Percentiles rank a stretch among this genome's conserved stretches.
These are phyloP conservation scores for Drosophila nigricruria DNA, from an alignment of 2,888 invertebrate species.

Conservation along the genomic window DNA sequence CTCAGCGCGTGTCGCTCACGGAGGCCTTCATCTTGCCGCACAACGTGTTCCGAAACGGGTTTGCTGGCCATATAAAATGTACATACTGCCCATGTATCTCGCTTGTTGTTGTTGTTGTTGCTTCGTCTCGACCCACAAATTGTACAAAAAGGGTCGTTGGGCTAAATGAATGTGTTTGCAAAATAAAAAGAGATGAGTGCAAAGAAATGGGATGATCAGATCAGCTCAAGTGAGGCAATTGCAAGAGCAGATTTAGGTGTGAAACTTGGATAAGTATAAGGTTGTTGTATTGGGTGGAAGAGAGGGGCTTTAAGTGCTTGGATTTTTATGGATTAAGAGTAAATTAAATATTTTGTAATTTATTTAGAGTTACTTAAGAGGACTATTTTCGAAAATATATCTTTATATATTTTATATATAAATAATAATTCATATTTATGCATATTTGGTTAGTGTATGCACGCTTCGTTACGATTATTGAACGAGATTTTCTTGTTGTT, in stretches of 20 bases:
- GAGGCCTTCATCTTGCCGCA: constrained; percentile 77
- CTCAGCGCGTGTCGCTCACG: constrained; percentile 68
- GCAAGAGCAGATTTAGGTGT: background rate
- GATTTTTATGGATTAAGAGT: background rate
- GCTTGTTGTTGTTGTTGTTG: constrained; percentile 12
- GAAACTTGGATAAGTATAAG: background rate
- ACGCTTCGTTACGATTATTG: background rate
- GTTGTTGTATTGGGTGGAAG: background rate
- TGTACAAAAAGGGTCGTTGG: constrained; percentile 35
- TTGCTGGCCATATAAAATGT: constrained; percentile 58
- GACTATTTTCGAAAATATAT: no score
- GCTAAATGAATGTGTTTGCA: constrained; percentile 4
- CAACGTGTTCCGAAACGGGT: constrained; percentile 75
- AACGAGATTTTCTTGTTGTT: constrained; percentile 4
- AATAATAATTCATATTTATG: background rate
- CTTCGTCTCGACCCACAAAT: constrained; percentile 23
- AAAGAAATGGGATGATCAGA: background rate
- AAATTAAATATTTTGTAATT: background rate
- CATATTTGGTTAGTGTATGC: constrained; percentile 19
- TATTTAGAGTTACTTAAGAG: no score
- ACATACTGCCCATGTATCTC: constrained; percentile 51
- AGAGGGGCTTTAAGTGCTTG: background rate
- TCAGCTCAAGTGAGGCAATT: background rate
- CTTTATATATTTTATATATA: background rate
- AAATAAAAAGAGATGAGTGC: background rate